Evolutionary conservation across 2,797 vertebrate species (phyloP), one percentile per base, ranked within the genome.

Genomic region (Peromyscus nudipes): DNA sequence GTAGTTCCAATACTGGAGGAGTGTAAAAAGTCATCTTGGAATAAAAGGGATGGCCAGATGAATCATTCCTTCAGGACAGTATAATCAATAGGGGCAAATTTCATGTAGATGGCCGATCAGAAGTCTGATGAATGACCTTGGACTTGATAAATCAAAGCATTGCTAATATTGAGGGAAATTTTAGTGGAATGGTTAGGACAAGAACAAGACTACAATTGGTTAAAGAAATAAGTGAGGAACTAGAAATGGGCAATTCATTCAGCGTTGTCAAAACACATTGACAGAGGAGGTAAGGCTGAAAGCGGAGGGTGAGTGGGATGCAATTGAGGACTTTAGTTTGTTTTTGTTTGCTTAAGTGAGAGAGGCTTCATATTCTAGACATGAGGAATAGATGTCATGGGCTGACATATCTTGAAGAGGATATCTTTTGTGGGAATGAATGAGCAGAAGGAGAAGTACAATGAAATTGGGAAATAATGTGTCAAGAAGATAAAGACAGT

Each of bases 401-500:
- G 46, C 76, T 85, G 76, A 91, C 62, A 77, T 34, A 17, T 65
- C 76, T 86, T 55, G 43, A 71, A 84, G 62, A 79, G 37, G 29
- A 10, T 62, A 57, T 95, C 88, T 93, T 94, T 89, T 89, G 82
- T 94, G 90, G 84, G 46, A 88, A 94, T 90, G 75, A 79, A 93
- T 12, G 25, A 94, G 76, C 31, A 89, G 37, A 90, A 90, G 64
- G 25, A 94, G 60, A 0, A 82, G 57, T 31, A 96, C 88, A 94
- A 62, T 85, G 60, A 92, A 87, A 96, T 10, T 52, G 67, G 95
- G 43, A 97, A 97, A 93, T 86, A 91, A 95, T 81, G 64, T 93
- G 96, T 92, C 92, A 97, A 76, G 92, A 83, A 97, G 97, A 98
- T 93, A 97, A 96, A 97, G 89, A 82, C 46, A 93, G 89, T 67